These are phyloP conservation scores for Cantharis rufa DNA, from an alignment of 2,888 invertebrate species.

Conservation along the genomic window DNA sequence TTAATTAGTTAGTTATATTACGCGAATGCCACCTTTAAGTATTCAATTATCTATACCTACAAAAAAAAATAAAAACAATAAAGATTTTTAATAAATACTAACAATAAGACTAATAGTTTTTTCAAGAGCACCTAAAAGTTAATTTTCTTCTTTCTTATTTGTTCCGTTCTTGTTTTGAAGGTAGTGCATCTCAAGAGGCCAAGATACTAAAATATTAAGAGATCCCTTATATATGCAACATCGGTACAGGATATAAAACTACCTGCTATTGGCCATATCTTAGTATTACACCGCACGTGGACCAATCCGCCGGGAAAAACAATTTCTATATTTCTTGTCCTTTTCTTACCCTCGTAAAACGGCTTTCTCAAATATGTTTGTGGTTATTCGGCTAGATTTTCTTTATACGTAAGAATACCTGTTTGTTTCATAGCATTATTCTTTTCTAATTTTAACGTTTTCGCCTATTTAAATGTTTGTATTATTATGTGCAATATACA, in stretches of 20 bases:
- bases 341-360: constrained; percentile 26
- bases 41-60: neutral
- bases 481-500: neutral
- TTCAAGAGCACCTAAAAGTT: constrained; percentile 15
- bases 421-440: neutral
- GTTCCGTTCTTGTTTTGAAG: constrained; percentile 28
- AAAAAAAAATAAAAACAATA: neutral
- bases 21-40: neutral
- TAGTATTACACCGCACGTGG: constrained; percentile 54
- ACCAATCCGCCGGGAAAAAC: constrained; percentile 54
- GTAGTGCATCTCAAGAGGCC: constrained; percentile 29
- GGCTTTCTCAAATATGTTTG: constrained; percentile 31
- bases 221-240: constrained; percentile 57
- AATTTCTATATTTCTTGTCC: constrained; percentile 47
- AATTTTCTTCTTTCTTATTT: constrained; percentile 25
- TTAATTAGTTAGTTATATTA: neutral
- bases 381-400: constrained; percentile 33
- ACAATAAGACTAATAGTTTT: neutral
- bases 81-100: neutral
- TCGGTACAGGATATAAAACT: constrained; percentile 58
- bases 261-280: constrained; percentile 58
- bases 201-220: constrained; percentile 57
- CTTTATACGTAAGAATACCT: constrained; percentile 15
- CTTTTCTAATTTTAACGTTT: neutral
- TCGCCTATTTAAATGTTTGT: neutral